Evolutionary conservation across 92 coral and sea anemone species (phyloP), one percentile per base, ranked within the genome.

Genomic region (Parazoanthus swiftii): DNA sequence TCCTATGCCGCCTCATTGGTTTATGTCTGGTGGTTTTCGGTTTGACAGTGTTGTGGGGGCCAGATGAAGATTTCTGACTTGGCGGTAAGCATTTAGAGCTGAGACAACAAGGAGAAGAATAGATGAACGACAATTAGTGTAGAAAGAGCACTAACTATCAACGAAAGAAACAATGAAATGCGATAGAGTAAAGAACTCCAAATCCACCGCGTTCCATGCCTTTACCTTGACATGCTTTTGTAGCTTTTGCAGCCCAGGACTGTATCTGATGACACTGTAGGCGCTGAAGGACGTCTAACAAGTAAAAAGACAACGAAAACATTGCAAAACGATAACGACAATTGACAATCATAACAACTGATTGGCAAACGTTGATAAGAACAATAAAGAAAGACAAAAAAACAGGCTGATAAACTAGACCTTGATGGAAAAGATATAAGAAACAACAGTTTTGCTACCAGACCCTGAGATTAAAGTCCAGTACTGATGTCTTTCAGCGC

Each of bases 191-290:
- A 38, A 38, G 13, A 37, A 23, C 25, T 35, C 79, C 6, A 3
- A 4, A 18, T 9, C 23, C 50, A 76, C 51, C 26, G 7, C 51
- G 42, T 38, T 76, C 13, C 37, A 50, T 25, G n/a, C 66, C n/a
- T 9, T 48, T 79, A 79, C 82, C 67, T 50, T 29, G 65, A 79
- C 66, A n/a, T 0, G 10, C 67, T 23, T 44, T 46, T 79, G 66
- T 50, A 42, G 0, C 23, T n/a, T 25, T 33, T 79, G 50, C 66
- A n/a, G 5, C 23, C 82, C 82, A 46, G 68, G 37, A 25, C 13
- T 5, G 82, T 50, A 39, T 79, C 67, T 43, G 36, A 79, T 33
- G 82, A 37, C 79, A 75, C 50, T 39, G 79, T 37, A 75, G 51
- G 51, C 25, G 79, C 79, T 38, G 79, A 79, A 51, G 26, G 39